phyloP scores from a whole-genome alignment of 2,113 vertebrate genomes.

The Panthera tigris region DNA sequence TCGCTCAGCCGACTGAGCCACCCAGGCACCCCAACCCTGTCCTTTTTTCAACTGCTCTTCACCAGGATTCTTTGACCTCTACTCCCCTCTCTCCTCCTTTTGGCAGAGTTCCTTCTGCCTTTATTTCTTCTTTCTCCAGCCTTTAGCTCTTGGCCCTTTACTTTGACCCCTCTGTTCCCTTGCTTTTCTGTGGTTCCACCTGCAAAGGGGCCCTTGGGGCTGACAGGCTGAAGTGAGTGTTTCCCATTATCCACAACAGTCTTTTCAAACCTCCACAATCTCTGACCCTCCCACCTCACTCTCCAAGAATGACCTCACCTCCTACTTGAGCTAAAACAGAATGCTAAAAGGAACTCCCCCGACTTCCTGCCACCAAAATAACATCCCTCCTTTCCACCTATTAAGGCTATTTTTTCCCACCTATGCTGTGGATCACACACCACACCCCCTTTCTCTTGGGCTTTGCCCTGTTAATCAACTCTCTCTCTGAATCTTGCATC shows the following conservation, averaged over 20 bases:
- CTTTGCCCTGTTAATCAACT: neutral
- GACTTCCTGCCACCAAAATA: conserved; percentile 65
- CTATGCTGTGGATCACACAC: neutral
- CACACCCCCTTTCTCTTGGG: neutral
- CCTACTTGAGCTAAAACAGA: conserved; percentile 54
- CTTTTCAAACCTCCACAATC: conserved; percentile 18
- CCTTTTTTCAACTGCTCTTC: neutral
- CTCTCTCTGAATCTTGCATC: neutral
- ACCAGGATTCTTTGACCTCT: neutral
- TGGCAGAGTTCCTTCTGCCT: neutral
- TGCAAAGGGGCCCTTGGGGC: neutral
- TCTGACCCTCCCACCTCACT: conserved; percentile 18
- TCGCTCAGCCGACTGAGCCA: too few relatives aligned
- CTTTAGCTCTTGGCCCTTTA: neutral
- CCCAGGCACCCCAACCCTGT: too few relatives aligned
- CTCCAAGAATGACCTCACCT: conserved; percentile 64
- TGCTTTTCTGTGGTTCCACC: neutral
- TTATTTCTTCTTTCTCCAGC: neutral
- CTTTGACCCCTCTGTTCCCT: neutral
- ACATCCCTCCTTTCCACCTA: conserved; percentile 59
- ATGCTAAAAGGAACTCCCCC: conserved; percentile 40
- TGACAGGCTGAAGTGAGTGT: neutral
- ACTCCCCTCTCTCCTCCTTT: neutral
- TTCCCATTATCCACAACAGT: neutral
- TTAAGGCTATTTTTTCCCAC: conserved; percentile 48